These are phyloP conservation scores for Cheirogaleus medius DNA, from an alignment of 2,113 vertebrate species.

Conservation along the genomic window DNA sequence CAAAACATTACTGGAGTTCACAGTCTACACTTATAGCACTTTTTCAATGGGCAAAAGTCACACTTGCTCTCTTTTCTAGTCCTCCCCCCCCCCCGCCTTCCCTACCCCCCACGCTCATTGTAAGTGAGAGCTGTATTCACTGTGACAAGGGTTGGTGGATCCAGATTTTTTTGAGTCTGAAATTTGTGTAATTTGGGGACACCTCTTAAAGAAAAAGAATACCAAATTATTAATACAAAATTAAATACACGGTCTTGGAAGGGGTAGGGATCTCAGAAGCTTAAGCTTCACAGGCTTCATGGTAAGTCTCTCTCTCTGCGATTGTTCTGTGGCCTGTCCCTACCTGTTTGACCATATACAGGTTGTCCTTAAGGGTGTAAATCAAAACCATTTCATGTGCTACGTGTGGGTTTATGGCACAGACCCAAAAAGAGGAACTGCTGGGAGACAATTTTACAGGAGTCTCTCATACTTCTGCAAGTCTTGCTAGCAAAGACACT, in stretches of 20 bases:
- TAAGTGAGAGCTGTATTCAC: background rate
- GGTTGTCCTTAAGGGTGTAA: background rate
- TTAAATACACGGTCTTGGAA: background rate
- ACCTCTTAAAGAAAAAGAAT: background rate
- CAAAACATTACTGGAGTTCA: background rate
- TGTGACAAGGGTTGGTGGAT: background rate
- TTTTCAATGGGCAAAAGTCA: background rate
- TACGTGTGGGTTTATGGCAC: background rate
- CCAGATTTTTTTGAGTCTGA: background rate
- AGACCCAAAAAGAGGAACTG: background rate
- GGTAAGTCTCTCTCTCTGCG: background rate
- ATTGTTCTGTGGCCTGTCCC: background rate
- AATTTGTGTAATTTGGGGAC: background rate
- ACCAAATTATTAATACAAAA: background rate
- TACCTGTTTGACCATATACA: background rate
- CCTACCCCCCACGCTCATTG: background rate
- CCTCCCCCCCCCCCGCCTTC: fast-evolving
- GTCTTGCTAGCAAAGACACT: background rate
- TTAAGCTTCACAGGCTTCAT: background rate
- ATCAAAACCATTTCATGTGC: background rate
- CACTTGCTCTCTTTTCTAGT: background rate
- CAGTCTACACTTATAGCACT: fast-evolving
- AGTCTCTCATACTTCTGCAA: background rate
- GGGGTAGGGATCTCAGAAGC: background rate
- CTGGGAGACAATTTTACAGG: background rate